Evolutionary conservation across 2,113 vertebrate genomes (phyloP).

Genomic region (Thomomys bottae): DNA sequence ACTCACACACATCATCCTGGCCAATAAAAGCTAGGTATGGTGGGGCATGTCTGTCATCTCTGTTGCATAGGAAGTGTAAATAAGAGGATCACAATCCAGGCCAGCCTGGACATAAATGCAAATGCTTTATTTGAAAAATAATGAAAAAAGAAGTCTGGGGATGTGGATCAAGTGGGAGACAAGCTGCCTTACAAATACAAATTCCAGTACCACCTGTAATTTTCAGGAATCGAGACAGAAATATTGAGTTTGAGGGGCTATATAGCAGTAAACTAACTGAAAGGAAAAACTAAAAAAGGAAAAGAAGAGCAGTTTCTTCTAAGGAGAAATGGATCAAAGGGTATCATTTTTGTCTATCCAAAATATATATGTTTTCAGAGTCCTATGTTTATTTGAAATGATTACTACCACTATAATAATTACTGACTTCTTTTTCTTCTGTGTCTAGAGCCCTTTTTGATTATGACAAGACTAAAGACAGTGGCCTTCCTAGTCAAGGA

Average conservation of each 20-base stretch:
- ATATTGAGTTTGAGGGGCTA: background rate
- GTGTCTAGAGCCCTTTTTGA: conserved; percentile 89
- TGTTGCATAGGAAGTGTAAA: no score
- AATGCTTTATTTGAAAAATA: no score
- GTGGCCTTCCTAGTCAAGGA: conserved; percentile 91
- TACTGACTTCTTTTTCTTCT: conserved; percentile 56
- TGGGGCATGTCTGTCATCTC: no score
- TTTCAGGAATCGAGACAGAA: background rate
- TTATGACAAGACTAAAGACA: conserved; percentile 92
- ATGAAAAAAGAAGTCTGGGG: no score
- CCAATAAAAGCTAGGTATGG: no score
- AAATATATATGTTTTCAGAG: conserved; percentile 36
- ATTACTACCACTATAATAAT: conserved; percentile 22
- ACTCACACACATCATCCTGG: no score
- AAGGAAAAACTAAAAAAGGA: background rate
- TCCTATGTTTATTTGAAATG: conserved; percentile 39
- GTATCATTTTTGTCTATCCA: conserved; percentile 14
- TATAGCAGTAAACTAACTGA: background rate
- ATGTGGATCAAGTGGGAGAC: no score
- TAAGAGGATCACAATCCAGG: no score
- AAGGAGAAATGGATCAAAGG: background rate
- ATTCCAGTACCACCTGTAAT: no score
- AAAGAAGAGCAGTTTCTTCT: background rate
- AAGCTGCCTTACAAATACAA: no score
- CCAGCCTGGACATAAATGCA: no score